These are phyloP conservation scores for Pangasius djambal DNA, from an alignment of 2,797 vertebrate genomes.

Conservation along the genomic window DNA sequence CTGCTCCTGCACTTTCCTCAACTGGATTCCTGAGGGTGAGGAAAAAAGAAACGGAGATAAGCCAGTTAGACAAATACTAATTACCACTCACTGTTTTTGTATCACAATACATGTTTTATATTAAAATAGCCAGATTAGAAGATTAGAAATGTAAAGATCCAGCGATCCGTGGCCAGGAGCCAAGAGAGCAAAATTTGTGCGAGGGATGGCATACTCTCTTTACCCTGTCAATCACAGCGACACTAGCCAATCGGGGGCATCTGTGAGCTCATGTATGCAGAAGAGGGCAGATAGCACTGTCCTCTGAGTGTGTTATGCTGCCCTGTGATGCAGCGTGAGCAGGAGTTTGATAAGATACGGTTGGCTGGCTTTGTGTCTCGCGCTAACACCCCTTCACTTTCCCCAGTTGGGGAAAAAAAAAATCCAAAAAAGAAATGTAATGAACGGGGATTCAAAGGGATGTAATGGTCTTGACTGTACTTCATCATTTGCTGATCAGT, in stretches of 20 bases:
- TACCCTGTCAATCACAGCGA: not conserved
- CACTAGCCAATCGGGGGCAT: not conserved
- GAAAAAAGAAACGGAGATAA: not conserved
- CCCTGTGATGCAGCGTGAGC: not conserved
- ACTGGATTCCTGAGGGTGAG: conserved; percentile 81
- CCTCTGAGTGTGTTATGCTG: not conserved
- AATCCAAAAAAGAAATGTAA: not conserved
- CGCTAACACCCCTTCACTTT: not conserved
- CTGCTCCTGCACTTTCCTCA: conserved; percentile 92
- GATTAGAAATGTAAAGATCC: not conserved
- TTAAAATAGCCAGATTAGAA: not conserved
- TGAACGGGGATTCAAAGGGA: not conserved
- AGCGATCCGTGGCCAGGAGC: not conserved
- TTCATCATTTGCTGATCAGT: not conserved
- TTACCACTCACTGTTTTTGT: not conserved
- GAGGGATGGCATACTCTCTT: not conserved
- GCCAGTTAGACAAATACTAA: not conserved
- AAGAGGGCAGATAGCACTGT: not conserved
- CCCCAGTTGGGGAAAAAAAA: not conserved
- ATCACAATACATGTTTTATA: not conserved
- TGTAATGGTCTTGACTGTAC: not conserved
- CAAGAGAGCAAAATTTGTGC: not conserved
- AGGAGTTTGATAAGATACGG: not conserved
- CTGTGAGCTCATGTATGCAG: not conserved
- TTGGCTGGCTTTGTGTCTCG: not conserved